These are phyloP conservation scores for Pandion haliaetus DNA, from an alignment of 2,113 vertebrate genomes.

Conservation along the genomic window DNA sequence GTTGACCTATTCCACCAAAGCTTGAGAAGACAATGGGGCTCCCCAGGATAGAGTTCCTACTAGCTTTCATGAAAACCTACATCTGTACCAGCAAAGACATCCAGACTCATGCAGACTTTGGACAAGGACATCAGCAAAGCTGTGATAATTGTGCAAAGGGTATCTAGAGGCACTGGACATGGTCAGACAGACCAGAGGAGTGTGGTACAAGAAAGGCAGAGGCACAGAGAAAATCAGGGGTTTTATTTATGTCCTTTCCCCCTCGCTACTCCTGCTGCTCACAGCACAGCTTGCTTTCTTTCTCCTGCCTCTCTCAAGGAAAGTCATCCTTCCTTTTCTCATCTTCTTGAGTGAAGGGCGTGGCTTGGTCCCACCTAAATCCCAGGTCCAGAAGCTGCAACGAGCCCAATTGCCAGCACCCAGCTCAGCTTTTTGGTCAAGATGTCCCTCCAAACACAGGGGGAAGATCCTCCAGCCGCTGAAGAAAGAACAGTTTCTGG, in stretches of 20 bases:
- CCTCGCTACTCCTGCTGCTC: not conserved
- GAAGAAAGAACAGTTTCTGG: not conserved
- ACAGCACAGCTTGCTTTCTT: not conserved
- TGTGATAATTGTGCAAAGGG: not conserved
- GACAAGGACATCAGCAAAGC: not conserved
- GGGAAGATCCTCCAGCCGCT: fast-evolving
- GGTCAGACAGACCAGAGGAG: not conserved
- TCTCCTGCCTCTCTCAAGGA: not conserved
- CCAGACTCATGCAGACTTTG: not conserved
- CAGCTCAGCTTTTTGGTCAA: not conserved
- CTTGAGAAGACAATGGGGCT: not conserved
- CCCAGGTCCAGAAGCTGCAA: not conserved
- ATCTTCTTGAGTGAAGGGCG: not conserved
- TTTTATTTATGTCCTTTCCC: not conserved
- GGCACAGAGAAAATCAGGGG: fast-evolving
- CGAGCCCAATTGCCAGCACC: not conserved
- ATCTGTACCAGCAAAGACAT: not conserved
- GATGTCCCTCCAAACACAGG: not conserved
- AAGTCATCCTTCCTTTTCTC: not conserved
- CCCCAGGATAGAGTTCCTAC: not conserved
- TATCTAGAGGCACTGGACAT: not conserved
- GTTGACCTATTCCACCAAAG: not conserved
- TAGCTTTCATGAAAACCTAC: not conserved
- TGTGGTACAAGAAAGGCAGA: not conserved
- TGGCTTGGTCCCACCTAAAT: not conserved